These are phyloP conservation scores for Drosophila engyochracea DNA, from an alignment of 2,888 invertebrate species.

Conservation along the genomic window DNA sequence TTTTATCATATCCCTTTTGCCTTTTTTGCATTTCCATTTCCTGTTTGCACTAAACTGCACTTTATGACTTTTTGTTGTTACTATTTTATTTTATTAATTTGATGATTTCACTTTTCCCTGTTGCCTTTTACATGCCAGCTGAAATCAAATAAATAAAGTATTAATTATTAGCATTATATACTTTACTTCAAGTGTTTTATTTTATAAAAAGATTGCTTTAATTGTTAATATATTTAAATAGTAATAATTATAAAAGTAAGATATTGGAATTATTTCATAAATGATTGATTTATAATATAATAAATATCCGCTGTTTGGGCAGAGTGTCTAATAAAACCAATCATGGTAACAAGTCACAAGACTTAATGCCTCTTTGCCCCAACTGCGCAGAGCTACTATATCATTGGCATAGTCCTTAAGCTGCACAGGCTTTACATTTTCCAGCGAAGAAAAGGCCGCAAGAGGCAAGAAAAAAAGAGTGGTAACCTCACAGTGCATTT, in stretches of 20 bases:
- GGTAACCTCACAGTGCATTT: slow-evolving; percentile 66
- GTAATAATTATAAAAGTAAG: neutral
- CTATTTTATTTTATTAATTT: neutral
- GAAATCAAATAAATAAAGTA: slow-evolving; percentile 21
- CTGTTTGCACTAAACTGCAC: slow-evolving; percentile 54
- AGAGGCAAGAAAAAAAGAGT: slow-evolving; percentile 1
- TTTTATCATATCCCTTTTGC: slow-evolving; percentile 74
- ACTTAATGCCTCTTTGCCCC: slow-evolving; percentile 2
- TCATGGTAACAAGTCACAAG: slow-evolving; percentile 34
- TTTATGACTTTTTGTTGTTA: slow-evolving; percentile 17
- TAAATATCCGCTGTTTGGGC: neutral
- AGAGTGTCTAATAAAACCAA: slow-evolving; percentile 29
- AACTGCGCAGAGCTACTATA: slow-evolving; percentile 32
- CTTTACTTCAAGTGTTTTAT: neutral
- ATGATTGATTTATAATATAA: neutral
- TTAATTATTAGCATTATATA: neutral
- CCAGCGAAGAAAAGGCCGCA: neutral
- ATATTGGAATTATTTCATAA: neutral
- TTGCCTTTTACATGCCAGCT: slow-evolving; percentile 6
- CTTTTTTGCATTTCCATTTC: slow-evolving; percentile 78
- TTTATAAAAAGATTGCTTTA: neutral
- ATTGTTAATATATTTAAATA: neutral
- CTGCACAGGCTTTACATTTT: slow-evolving; percentile 38
- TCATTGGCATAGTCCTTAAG: slow-evolving; percentile 55
- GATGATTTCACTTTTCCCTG: slow-evolving; percentile 33